Percentiles rank a stretch among this genome's conserved stretches.
phyloP scores from a whole-genome alignment of 2,888 invertebrate species.

The Eristalis pertinax region DNA sequence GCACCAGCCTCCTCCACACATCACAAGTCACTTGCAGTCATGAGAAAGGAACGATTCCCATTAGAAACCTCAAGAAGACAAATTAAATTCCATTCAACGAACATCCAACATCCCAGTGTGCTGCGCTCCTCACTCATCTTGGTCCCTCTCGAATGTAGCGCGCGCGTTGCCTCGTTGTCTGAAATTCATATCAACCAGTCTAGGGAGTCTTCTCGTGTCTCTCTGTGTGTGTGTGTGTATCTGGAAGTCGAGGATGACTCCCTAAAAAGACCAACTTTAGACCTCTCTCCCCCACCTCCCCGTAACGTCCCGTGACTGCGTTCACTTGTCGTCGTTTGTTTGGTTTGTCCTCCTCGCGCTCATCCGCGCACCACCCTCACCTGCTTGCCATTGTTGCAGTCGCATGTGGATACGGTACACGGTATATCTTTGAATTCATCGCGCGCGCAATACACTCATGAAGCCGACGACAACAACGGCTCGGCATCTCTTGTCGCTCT shows the following conservation, averaged over 20 bases:
- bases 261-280: constrained; percentile 30
- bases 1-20: constrained; percentile 9
- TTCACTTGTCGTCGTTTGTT: constrained; percentile 51
- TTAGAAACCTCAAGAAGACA: constrained; percentile 48
- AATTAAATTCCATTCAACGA: constrained; percentile 45
- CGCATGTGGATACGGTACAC: background rate
- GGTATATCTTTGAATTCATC: constrained; percentile 46
- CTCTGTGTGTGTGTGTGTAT: background rate
- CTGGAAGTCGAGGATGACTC: background rate
- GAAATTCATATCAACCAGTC: background rate
- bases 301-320: constrained; percentile 8
- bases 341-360: background rate
- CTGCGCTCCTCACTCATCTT: background rate
- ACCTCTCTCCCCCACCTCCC: constrained; percentile 12
- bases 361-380: background rate
- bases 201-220: background rate
- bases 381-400: background rate
- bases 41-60: constrained; percentile 2
- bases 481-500: constrained; percentile 57
- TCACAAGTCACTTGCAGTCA: constrained; percentile 12
- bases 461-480: background rate
- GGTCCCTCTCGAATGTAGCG: too few relatives aligned
- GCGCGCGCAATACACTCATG: constrained; percentile 28
- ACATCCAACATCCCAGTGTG: background rate
- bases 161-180: too few relatives aligned